Conservation (phyloP, 2,113 vertebrate genomes). For the Pitta sordida region DNA sequence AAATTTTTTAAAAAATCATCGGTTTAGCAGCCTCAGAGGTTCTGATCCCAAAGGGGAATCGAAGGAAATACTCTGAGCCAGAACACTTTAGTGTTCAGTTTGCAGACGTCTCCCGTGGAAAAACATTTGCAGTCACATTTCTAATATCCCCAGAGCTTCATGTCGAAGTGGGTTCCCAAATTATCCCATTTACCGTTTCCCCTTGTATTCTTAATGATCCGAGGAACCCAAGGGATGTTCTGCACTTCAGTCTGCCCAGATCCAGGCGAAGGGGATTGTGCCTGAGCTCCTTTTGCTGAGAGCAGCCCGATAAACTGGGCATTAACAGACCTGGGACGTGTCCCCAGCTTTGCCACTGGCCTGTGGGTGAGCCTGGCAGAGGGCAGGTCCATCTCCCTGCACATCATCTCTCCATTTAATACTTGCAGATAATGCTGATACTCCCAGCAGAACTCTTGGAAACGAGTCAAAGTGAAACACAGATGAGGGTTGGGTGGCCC, state of each 20-base stretch:
- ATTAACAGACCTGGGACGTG: background rate
- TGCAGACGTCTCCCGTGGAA: background rate
- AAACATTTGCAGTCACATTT: background rate
- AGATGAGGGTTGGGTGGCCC: background rate
- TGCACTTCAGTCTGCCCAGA: background rate
- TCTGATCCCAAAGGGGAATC: background rate
- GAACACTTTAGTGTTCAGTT: background rate
- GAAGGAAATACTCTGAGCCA: background rate
- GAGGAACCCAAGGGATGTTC: background rate
- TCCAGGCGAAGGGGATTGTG: background rate
- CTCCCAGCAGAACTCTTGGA: background rate
- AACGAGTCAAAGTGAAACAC: background rate
- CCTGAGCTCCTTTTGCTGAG: background rate
- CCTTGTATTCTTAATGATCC: background rate
- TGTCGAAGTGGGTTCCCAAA: background rate
- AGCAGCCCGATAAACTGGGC: too few relatives aligned
- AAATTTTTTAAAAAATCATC: too few relatives aligned
- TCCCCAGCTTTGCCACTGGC: background rate
- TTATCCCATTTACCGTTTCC: background rate
- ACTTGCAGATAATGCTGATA: accelerated
- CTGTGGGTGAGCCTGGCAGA: background rate
- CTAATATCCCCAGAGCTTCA: background rate
- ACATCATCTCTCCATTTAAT: too few relatives aligned
- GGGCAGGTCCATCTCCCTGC: background rate
- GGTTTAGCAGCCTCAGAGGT: background rate